Percentiles rank a stretch among this genome's conserved stretches.
These are phyloP conservation scores for Cairina moschata DNA, from an alignment of 2,113 vertebrate genomes.

Conservation along the genomic window DNA sequence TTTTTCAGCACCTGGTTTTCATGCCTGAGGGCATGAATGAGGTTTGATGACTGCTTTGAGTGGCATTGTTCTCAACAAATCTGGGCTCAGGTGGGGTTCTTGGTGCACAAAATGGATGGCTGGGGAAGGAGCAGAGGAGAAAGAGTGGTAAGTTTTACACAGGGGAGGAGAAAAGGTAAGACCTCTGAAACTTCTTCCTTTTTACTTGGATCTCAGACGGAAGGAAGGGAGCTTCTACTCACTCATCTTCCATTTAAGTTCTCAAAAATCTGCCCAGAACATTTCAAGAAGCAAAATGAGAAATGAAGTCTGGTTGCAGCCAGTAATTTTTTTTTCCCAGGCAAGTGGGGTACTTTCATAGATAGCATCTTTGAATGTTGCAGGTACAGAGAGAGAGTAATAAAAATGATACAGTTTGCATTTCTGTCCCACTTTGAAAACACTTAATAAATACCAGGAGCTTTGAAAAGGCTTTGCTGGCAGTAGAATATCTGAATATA, in stretches of 20 bases:
- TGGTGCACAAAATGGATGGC: background rate
- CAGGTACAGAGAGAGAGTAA: background rate
- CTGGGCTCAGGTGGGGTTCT: rapidly evolving
- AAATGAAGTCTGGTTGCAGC: background rate
- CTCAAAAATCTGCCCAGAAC: background rate
- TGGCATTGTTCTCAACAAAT: too few relatives aligned
- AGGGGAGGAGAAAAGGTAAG: background rate
- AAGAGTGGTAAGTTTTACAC: background rate
- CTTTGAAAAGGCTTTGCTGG: conserved; percentile 44
- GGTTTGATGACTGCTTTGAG: background rate
- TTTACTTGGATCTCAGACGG: background rate
- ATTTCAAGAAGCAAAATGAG: background rate
- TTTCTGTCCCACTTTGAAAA: background rate
- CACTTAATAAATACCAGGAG: conserved; percentile 29
- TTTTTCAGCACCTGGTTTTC: background rate
- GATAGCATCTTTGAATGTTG: background rate
- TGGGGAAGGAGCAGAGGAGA: background rate
- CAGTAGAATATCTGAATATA: background rate
- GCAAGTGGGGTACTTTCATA: background rate
- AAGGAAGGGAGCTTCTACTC: background rate
- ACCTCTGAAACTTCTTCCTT: background rate
- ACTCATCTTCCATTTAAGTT: background rate
- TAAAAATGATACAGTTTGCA: background rate
- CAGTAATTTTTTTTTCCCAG: background rate
- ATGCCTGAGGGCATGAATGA: background rate